These are phyloP conservation scores for Erythrolamprus reginae DNA, from an alignment of 2,113 vertebrate species.

Conservation along the genomic window DNA sequence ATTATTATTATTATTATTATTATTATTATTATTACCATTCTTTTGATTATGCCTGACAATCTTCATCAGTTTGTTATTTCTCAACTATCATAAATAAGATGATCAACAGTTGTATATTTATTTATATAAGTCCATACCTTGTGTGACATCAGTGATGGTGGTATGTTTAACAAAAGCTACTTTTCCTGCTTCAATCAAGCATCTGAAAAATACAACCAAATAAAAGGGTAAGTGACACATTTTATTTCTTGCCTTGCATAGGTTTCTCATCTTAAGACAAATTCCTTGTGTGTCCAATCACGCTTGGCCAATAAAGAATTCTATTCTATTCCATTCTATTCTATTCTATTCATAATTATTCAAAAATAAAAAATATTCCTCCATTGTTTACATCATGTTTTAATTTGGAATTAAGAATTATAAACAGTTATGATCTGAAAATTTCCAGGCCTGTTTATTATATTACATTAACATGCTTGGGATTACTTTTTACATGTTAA, in stretches of 20 bases:
- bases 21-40: neutral
- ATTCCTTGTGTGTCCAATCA: too few relatives aligned
- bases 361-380: neutral
- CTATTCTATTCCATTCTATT: too few relatives aligned
- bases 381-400: neutral
- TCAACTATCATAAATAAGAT: neutral
- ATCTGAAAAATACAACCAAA: constrained; percentile 59
- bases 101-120: neutral
- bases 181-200: constrained; percentile 73
- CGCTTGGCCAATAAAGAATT: too few relatives aligned
- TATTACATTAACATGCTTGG: neutral
- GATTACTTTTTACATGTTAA: neutral
- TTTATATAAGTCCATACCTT: constrained; percentile 57
- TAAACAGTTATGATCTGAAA: neutral
- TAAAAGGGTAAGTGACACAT: neutral
- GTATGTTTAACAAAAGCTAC: constrained; percentile 81
- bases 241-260: neutral
- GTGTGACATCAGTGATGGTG: constrained; percentile 69
- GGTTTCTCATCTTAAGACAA: neutral
- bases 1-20: neutral
- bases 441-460: neutral
- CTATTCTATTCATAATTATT: too few relatives aligned
- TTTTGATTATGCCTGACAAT: neutral
- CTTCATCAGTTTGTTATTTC: neutral
- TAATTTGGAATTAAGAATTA: neutral